Conservation (phyloP, 1,140 invertebrate genomes). For the Leptopilina clavipes region DNA sequence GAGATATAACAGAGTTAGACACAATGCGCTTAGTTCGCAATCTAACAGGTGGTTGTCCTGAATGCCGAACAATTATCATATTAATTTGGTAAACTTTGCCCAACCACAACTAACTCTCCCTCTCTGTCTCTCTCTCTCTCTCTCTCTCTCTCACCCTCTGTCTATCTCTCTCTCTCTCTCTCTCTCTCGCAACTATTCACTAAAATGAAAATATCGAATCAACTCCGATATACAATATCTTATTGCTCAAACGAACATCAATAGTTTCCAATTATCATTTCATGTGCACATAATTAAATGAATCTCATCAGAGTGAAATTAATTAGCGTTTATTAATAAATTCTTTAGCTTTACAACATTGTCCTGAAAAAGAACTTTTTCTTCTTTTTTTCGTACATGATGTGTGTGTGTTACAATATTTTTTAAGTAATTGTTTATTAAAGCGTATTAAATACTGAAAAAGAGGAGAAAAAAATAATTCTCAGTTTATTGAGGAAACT, state of each 20-base stretch:
- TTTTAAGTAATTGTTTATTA: slow-evolving; percentile 13
- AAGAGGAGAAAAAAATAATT: background rate
- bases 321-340: slow-evolving; percentile 2
- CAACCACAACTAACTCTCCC: background rate
- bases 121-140: too few species aligned
- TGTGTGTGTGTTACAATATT: background rate
- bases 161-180: too few species aligned
- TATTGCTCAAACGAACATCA: background rate
- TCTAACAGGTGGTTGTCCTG: slow-evolving; percentile 32
- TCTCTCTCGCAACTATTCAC: background rate
- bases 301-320: slow-evolving; percentile 1
- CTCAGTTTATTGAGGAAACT: background rate
- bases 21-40: slow-evolving; percentile 29
- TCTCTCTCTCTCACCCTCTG: background rate
- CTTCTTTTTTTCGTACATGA: background rate
- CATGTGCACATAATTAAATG: slow-evolving; percentile 24
- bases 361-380: background rate
- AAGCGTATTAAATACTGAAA: background rate
- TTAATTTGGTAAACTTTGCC: slow-evolving; percentile 30
- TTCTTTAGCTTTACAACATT: background rate
- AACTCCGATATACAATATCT: background rate
- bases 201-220: slow-evolving; percentile 4
- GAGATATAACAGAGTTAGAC: slow-evolving; percentile 3
- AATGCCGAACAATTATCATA: slow-evolving; percentile 30
- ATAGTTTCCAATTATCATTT: background rate